phyloP scores from a whole-genome alignment of 2,113 vertebrate genomes.

The Callipepla californica region DNA sequence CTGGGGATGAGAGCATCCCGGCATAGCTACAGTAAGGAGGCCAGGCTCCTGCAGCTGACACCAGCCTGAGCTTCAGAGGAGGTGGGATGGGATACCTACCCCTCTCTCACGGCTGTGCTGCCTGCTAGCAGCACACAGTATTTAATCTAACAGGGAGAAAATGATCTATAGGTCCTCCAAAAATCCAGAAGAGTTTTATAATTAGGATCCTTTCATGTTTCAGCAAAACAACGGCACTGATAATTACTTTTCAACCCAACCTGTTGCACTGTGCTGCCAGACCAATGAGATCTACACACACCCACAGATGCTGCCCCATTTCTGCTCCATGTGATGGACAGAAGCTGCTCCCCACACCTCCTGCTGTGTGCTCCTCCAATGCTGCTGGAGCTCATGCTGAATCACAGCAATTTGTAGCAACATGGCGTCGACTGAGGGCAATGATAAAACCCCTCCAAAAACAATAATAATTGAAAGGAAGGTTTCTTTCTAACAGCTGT shows the following conservation, averaged over 20 bases:
- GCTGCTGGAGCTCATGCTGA: accelerated
- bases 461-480: background rate
- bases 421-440: background rate
- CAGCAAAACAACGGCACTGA: background rate
- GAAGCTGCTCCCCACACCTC: background rate
- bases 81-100: background rate
- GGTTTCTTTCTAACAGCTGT: background rate
- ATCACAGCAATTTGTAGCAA: background rate
- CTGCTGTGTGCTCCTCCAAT: accelerated
- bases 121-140: background rate
- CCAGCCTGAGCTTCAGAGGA: background rate
- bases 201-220: background rate
- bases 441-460: background rate
- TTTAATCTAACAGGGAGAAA: background rate
- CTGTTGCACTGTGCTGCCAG: background rate
- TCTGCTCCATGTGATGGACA: background rate
- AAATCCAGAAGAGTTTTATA: background rate
- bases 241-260: accelerated
- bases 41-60: background rate
- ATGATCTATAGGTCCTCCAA: background rate
- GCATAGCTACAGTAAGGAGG: too few relatives aligned
- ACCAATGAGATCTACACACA: background rate
- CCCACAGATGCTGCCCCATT: background rate
- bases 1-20: background rate
- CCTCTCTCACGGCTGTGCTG: background rate